Conservation (phyloP, 1,140 invertebrate genomes). For the Anagrus nilaparvatae region DNA sequence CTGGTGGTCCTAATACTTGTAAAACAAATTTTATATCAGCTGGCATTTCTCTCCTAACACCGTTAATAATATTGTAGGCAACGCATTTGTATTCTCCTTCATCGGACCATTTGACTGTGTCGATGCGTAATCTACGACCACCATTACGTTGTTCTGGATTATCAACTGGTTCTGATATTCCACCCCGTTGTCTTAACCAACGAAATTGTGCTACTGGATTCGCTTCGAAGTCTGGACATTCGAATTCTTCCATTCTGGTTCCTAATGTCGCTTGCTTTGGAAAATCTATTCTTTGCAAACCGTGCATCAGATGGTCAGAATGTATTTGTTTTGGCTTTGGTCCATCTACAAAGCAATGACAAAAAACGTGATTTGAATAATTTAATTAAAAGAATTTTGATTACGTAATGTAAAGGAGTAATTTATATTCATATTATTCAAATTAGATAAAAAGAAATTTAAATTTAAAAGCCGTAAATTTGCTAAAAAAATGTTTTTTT, state of each 20-base stretch:
- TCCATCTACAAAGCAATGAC: slow-evolving; percentile 52
- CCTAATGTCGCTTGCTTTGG: slow-evolving; percentile 25
- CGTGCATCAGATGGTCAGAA: slow-evolving; percentile 41
- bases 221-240: slow-evolving; percentile 68
- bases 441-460: too few relatives aligned
- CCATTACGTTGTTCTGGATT: slow-evolving; percentile 24
- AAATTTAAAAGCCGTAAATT: too few relatives aligned
- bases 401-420: too few relatives aligned
- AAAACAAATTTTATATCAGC: slow-evolving; percentile 32
- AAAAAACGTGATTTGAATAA: too few relatives aligned
- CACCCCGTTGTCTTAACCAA: slow-evolving; percentile 34
- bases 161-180: slow-evolving; percentile 28
- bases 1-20: slow-evolving; percentile 37
- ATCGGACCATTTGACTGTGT: slow-evolving; percentile 38
- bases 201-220: slow-evolving; percentile 68
- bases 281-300: slow-evolving; percentile 53
- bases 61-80: slow-evolving; percentile 38
- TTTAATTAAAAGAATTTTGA: too few relatives aligned
- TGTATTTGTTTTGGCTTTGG: slow-evolving; percentile 60
- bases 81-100: slow-evolving; percentile 38
- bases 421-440: too few relatives aligned
- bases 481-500: too few relatives aligned
- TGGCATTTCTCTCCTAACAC: slow-evolving; percentile 29
- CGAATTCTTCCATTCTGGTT: slow-evolving; percentile 62
- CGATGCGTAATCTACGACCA: slow-evolving; percentile 26